Evolutionary conservation across 2,113 vertebrate species (phyloP), one percentile per base, ranked within the genome.

Genomic region (Pycnonotus jocosus): DNA sequence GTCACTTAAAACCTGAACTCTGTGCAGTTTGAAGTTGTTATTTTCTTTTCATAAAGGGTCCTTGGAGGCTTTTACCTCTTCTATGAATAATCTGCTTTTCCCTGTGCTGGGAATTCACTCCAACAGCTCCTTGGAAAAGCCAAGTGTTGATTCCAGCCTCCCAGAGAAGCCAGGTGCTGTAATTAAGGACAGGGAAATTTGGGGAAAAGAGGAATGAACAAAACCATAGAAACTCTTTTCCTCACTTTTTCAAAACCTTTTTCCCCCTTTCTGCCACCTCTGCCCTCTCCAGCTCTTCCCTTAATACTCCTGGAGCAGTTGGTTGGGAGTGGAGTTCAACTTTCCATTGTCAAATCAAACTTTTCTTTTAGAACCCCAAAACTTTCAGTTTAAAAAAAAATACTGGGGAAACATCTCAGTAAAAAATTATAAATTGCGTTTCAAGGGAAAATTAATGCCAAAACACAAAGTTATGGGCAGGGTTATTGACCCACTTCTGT

Each of bases 331-430:
- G 0, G 1, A 2, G 7, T 40, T 90, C 65, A 42, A 14, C 16
- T 88, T 71, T 12, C 22, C 28, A 7, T 24, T 74, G 37, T 30
- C 53, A 76, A 40, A 31, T 19, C 3, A 18, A 45, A 25, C 4
- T 40, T 70, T 60, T 54, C 24, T 64, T 81, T 70, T 27, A 18
- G 28, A 61, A 79, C 27, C 11, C 19, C 47, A 37, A 64, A n/a
- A 12, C n/a, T 27, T 33, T 8, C 12, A 8, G 3, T 3, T 62
- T 1, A 31, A 51, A 85, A 60, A 54, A 23, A 54, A 21, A 25
- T 2, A 11, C 5, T 3, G 14, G 20, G 30, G 25, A 65, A 85
- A 51, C 0, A 1, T 10, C 57, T 62, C 6, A 3, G 22, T 51
- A 48, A 68, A 68, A 58, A 68, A n/a, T 19, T 2, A 74, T 2